Evolutionary conservation across 2,888 invertebrate genomes (phyloP), one percentile per base, ranked within the genome.

Genomic region (Eilema caniola): DNA sequence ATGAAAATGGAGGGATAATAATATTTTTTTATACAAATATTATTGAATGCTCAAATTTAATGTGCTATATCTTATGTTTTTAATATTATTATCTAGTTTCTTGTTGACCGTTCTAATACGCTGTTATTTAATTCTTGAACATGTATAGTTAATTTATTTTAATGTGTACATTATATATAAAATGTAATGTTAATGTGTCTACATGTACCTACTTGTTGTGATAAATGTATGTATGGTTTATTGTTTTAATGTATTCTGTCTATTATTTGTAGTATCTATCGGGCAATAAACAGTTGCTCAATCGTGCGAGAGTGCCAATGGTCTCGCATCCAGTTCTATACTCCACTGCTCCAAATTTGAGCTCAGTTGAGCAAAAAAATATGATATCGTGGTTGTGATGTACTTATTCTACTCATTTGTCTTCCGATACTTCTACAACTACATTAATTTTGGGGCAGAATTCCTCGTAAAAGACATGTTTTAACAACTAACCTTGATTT

Each of bases 391-490:
- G 94, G 94, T 95, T 95, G 94, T 94, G 94, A 95, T 88, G 88
- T 88, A 66, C 41, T 72, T 82, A 79, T 84, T 88, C 86, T 86
- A 90, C 88, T 89, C 83, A 81, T 87, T 87, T 89, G 94, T 94
- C 94, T 93, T 94, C 94, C 93, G 90, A 89, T 86, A 84, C 81
- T 85, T 86, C 80, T 86, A 83, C 81, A 82, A 86, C 84, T 88
- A 86, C 86, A 87, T 89, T 88, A 87, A 88, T 91, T 92, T 92
- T 90, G 92, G 90, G 92, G 90, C 93, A 92, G 90, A 93, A 94
- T 94, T 94, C 92, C 93, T 93, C 89, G 80, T 85, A 95, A 95
- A 95, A 95, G 95, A 95, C 95, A 95, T 93, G 89, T 91, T 90
- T 87, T 86, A 88, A 89, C 86, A 88, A 88, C 86, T 86, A 84